Evolutionary conservation across 2,888 invertebrate genomes (phyloP), one percentile per base, ranked within the genome.

Genomic region (Heliconius aoede): DNA sequence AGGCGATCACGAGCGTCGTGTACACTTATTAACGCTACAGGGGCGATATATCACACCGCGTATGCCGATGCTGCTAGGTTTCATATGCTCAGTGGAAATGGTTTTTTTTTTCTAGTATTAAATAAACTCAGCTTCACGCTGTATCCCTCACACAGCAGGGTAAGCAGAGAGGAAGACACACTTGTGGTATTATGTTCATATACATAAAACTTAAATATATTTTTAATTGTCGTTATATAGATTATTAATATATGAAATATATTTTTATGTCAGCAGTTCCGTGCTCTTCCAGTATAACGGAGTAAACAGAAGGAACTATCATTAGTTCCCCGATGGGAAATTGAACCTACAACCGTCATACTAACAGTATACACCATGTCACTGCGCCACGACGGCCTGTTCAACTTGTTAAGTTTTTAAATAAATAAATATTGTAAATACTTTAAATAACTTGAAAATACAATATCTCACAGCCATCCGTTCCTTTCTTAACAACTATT

Each of bases 11-110:
- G 94, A 94, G 89, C 86, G 85, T 84, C 85, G 87, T 92, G 93
- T 93, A 89, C 92, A 88, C 93, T 93, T 94, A 93, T 93, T 93
- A 94, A 94, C 93, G 92, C 91, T 89, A 90, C 91, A 90, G 90
- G 86, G 91, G 89, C 91, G 91, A 93, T 93, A 93, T 92, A 93
- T 94, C 93, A 93, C 93, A 90, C 90, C 88, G 88, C 88, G 91
- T 90, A 91, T 90, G 90, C 86, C 85, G 46, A 91, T 89, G 90
- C 86, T 85, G 87, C 84, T 85, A 84, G 77, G 82, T 84, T 84
- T 83, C 83, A 85, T n/a, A n/a, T 82, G 82, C 81, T 81, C 82
- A 74, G 74, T 77, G 77, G 76, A 78, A 77, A 78, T n/a, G 24
- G 32, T 4, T 5, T 64, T 64, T 62, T 62, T 61, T 30, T 40